Percentiles rank a stretch among this genome's conserved stretches.
phyloP scores from a whole-genome alignment of 23 tunicate genomes.

The Clavelina lepadiformis region DNA sequence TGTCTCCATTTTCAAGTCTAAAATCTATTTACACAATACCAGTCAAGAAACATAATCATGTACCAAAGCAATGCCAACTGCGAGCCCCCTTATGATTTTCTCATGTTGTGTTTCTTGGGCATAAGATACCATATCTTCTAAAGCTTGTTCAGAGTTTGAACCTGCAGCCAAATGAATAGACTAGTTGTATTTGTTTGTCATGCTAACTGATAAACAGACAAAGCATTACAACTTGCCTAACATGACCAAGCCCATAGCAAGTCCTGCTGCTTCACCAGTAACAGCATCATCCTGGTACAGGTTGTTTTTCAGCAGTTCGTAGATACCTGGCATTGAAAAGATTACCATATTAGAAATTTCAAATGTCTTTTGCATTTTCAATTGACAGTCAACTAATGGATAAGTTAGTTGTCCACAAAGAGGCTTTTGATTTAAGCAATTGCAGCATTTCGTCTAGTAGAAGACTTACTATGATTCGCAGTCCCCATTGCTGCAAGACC shows the following conservation, averaged over 20 bases:
- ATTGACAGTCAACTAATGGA: too few species aligned
- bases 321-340: conserved; percentile 59
- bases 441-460: not conserved
- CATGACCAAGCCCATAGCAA: conserved; percentile 99
- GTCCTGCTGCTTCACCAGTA: conserved; percentile 99
- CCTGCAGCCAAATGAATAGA: conserved; percentile 25
- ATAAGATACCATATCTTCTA: conserved; percentile 91
- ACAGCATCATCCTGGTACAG: conserved; percentile 96
- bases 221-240: conserved; percentile 52
- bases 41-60: too few species aligned
- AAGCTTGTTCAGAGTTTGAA: conserved; percentile 65
- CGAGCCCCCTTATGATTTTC: conserved; percentile 94
- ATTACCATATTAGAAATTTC: too few species aligned
- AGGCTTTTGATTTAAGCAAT: too few species aligned
- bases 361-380: too few species aligned
- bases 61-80: conserved; percentile 94
- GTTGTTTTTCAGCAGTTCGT: conserved; percentile 76
- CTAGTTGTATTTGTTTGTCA: not conserved
- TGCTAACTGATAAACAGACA: too few species aligned
- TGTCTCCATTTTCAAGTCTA: too few species aligned
- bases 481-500: conserved; percentile 98
- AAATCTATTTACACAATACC: too few species aligned
- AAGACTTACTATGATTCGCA: conserved; percentile 59
- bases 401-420: too few species aligned
- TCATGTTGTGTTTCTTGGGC: conserved; percentile 99